Evolutionary conservation across 2,888 invertebrate genomes (phyloP).

Genomic region (Aporophyla nigra): DNA sequence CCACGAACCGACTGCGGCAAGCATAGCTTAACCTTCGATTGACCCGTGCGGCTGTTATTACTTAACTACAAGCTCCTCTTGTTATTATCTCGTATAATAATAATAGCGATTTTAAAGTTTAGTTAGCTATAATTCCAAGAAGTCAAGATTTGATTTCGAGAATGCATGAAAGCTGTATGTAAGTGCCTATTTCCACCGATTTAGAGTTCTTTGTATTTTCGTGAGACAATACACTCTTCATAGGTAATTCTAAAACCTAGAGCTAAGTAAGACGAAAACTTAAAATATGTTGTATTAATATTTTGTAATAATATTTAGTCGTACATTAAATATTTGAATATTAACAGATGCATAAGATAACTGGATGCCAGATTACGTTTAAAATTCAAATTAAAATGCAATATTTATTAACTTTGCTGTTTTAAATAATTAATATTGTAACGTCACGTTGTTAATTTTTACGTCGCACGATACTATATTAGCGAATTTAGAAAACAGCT

Average conservation of each 20-base stretch:
- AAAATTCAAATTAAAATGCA: too few species aligned
- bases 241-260: background rate
- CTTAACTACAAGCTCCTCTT: background rate
- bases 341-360: background rate
- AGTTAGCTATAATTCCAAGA: background rate
- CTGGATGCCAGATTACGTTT: background rate
- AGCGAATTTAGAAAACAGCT: background rate
- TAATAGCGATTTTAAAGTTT: background rate
- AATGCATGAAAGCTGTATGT: background rate
- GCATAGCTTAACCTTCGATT: too few species aligned
- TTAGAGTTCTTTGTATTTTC: background rate
- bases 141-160: background rate
- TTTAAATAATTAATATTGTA: background rate
- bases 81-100: background rate
- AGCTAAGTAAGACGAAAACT: too few species aligned
- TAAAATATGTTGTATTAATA: too few species aligned
- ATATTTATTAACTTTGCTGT: background rate
- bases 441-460: background rate
- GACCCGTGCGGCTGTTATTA: too few species aligned
- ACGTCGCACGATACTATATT: background rate
- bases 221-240: background rate
- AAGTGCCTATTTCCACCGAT: background rate
- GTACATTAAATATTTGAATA: constrained; percentile 1
- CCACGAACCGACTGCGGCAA: too few species aligned
- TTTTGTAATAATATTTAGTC: background rate